Conservation (phyloP, 37 sponge, comb jelly and placozoan genomes). For the Crambe crambe region DNA sequence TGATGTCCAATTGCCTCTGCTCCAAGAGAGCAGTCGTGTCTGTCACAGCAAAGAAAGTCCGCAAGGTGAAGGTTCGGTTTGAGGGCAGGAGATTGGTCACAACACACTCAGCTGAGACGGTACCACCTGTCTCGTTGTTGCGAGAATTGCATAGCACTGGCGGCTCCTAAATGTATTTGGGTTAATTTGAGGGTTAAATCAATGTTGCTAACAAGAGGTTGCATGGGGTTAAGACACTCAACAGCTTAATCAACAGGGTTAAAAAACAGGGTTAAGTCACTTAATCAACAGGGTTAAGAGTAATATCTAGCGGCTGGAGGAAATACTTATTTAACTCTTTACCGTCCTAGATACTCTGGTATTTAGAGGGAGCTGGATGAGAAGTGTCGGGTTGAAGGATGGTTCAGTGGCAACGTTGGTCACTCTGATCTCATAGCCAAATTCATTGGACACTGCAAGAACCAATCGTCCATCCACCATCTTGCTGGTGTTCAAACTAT, state of each 20-base stretch:
- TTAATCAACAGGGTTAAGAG: no score
- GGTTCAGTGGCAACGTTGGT: constrained; percentile 29
- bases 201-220: constrained; percentile 3
- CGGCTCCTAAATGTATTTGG: not conserved
- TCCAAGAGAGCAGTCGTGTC: not conserved
- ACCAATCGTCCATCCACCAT: not conserved
- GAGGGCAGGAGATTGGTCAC: not conserved
- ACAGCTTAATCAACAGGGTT: no score
- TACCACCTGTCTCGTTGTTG: not conserved
- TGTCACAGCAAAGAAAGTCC: constrained; percentile 16
- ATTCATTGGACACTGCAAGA: constrained; percentile 18
- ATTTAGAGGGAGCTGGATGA: not conserved
- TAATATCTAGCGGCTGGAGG: no score
- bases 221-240: not conserved
- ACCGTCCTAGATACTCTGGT: not conserved
- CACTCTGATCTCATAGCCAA: constrained; percentile 27
- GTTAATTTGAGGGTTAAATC: not conserved
- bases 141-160: not conserved
- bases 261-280: no score
- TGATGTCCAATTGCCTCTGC: not conserved
- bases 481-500: not conserved
- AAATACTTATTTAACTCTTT: not conserved
- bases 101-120: not conserved
- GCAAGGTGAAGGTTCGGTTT: not conserved
- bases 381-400: constrained; percentile 23